Percentiles rank a stretch among this genome's conserved stretches.
Evolutionary conservation across 2,888 invertebrate species (phyloP).

Genomic region (Mythimna pallens): DNA sequence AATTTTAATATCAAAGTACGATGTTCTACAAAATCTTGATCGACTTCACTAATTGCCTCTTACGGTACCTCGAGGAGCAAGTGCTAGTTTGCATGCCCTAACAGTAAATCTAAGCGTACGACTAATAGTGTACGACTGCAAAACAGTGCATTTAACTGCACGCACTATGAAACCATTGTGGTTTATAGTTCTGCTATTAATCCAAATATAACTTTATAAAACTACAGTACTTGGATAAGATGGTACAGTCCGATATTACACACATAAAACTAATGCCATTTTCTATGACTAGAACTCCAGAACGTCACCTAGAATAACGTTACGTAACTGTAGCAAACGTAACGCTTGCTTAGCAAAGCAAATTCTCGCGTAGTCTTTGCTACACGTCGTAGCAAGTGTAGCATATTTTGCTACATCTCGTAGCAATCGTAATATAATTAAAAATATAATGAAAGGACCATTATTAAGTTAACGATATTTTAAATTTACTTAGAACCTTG

Average conservation of each 20-base stretch:
- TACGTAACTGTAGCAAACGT: not conserved
- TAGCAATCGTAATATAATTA: not conserved
- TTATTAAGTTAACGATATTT: no score
- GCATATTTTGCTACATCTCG: not conserved
- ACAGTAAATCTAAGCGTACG: not conserved
- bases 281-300: not conserved
- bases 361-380: not conserved
- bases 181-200: not conserved
- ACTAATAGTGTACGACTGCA: not conserved
- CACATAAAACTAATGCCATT: not conserved
- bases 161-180: not conserved
- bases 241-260: not conserved
- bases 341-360: not conserved
- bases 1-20: not conserved
- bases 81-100: slow-evolving; percentile 20
- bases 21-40: slow-evolving; percentile 11
- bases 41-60: slow-evolving; percentile 6
- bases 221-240: not conserved
- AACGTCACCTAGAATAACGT: not conserved
- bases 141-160: slow-evolving; percentile 35
- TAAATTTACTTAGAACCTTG: no score
- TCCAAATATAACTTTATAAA: slow-evolving; percentile 3
- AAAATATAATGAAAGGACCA: no score
- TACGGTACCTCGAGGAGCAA: not conserved
- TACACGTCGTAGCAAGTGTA: not conserved